Percentiles rank a stretch among this genome's conserved stretches.
These are phyloP conservation scores for Mola mola DNA, from an alignment of 2,113 vertebrate genomes.

Conservation along the genomic window DNA sequence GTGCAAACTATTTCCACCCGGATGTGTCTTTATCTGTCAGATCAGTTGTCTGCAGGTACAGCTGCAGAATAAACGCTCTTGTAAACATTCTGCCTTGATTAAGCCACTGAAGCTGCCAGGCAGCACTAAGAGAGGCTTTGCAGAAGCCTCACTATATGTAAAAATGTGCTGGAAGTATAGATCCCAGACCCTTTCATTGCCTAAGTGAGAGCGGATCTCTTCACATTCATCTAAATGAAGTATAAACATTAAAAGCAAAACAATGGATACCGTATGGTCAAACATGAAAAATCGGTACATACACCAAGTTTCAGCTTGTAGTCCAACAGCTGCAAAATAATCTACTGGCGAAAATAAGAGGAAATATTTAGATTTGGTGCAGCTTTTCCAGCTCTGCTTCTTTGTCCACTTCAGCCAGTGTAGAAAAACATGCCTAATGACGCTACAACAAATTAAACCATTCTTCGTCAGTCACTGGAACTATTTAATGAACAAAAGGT, in stretches of 20 bases:
- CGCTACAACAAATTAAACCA: slow-evolving; percentile 32
- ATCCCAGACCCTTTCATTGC: slow-evolving; percentile 11
- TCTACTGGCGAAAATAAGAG: neutral
- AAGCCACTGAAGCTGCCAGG: slow-evolving; percentile 9
- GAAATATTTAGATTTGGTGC: neutral
- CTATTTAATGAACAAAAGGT: slow-evolving; percentile 42
- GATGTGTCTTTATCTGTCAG: slow-evolving; percentile 38
- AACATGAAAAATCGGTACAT: too few relatives aligned
- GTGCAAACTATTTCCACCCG: slow-evolving; percentile 33
- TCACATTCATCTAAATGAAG: too few relatives aligned
- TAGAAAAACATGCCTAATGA: slow-evolving; percentile 27
- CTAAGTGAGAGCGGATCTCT: too few relatives aligned
- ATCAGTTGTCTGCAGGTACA: slow-evolving; percentile 29
- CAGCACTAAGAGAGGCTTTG: slow-evolving; percentile 8
- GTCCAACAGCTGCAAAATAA: neutral
- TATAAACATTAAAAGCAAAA: too few relatives aligned
- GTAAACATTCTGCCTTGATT: slow-evolving; percentile 1
- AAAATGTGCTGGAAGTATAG: slow-evolving; percentile 20
- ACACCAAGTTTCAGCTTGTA: neutral
- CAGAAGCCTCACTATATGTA: slow-evolving; percentile 3
- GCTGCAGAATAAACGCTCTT: slow-evolving; percentile 23
- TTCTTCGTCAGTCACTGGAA: slow-evolving; percentile 44
- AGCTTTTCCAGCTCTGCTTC: slow-evolving; percentile 8
- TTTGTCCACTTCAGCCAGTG: neutral
- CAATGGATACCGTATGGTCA: too few relatives aligned